A percentile compares a stretch with the other conserved stretches of the same genome.
phyloP scores from a whole-genome alignment of 2,113 vertebrate genomes.

The Agapornis roseicollis region DNA sequence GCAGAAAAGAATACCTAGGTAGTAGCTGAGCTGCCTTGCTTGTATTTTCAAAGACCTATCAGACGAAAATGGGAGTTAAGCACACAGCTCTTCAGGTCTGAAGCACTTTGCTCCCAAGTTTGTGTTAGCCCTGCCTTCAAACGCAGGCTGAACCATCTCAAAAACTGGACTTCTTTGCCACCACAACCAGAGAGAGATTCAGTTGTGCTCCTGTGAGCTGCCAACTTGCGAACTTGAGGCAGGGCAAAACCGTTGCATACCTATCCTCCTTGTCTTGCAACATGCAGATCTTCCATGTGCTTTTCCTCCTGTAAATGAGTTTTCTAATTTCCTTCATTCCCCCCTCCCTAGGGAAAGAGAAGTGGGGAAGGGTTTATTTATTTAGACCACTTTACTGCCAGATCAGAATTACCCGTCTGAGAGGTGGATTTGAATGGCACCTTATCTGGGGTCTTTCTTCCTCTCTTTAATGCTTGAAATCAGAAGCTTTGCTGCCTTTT shows the following conservation, averaged over 20 bases:
- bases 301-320: constrained; percentile 35
- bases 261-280: neutral
- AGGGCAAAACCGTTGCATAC: neutral
- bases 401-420: constrained; percentile 50
- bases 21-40: neutral
- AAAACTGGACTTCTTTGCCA: neutral
- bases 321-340: constrained; percentile 10
- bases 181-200: accelerated
- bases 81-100: neutral
- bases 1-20: neutral
- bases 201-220: neutral
- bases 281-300: neutral
- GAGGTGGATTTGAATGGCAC: constrained; percentile 65
- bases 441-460: constrained; percentile 45
- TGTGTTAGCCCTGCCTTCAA: neutral
- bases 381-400: constrained; percentile 40
- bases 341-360: neutral
- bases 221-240: neutral
- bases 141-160: neutral
- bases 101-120: neutral
- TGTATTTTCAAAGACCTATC: neutral
- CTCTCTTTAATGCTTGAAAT: constrained; percentile 59
- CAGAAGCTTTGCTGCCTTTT: constrained; percentile 37
- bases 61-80: neutral
- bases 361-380: constrained; percentile 40